phyloP scores from a whole-genome alignment of 2,113 vertebrate genomes.

The Tragulus kanchil region DNA sequence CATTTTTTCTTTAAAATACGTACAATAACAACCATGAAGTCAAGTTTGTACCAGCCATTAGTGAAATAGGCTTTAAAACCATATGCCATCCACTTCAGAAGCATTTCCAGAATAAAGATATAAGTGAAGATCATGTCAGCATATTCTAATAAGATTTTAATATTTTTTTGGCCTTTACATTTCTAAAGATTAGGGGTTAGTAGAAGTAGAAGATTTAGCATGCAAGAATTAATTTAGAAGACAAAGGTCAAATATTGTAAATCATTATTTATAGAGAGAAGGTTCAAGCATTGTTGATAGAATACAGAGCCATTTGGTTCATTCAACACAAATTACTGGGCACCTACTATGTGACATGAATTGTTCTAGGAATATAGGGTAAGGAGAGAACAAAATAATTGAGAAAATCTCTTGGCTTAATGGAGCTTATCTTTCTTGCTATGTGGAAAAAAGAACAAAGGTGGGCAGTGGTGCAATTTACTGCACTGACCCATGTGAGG shows the following conservation, averaged over 20 bases:
- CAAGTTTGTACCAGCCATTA: conserved; percentile 98
- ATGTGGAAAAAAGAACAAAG: background rate
- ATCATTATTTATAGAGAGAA: background rate
- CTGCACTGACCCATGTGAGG: background rate
- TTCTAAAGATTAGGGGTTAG: too few relatives aligned
- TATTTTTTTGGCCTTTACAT: too few relatives aligned
- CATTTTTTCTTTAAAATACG: conserved; percentile 83
- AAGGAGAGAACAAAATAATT: background rate
- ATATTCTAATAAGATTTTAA: conserved; percentile 94
- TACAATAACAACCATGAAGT: conserved; percentile 98
- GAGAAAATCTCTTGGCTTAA: background rate
- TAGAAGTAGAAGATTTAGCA: background rate
- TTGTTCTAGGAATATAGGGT: background rate
- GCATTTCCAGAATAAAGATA: conserved; percentile 98
- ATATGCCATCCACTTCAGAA: conserved; percentile 98
- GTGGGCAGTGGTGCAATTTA: background rate
- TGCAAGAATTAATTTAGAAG: background rate
- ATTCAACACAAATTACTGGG: background rate
- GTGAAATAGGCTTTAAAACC: conserved; percentile 97
- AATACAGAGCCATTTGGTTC: background rate
- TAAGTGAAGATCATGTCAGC: conserved; percentile 98
- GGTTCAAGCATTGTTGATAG: background rate
- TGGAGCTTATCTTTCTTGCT: background rate
- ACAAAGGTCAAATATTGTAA: background rate
- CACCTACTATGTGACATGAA: background rate